phyloP scores from a whole-genome alignment of 1,140 invertebrate species.

The Drosophila sp. region DNA sequence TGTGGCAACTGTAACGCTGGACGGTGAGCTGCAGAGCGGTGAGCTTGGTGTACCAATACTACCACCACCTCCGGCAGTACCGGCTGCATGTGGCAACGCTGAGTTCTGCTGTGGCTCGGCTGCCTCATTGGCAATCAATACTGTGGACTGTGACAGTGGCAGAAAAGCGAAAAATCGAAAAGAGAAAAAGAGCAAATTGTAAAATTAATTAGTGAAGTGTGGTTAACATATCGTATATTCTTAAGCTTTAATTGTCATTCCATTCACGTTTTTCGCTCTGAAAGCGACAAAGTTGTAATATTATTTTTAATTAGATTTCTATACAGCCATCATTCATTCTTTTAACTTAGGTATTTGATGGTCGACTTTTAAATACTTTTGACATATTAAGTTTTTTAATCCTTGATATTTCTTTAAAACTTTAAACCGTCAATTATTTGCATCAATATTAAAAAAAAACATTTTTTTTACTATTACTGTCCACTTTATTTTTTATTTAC shows the following conservation, averaged over 20 bases:
- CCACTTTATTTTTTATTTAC: no score
- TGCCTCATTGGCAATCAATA: constrained; percentile 83
- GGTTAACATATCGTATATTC: neutral
- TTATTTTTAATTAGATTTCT: neutral
- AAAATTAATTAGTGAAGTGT: constrained; percentile 35
- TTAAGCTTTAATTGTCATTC: constrained; percentile 18
- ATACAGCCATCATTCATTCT: neutral
- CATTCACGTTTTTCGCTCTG: neutral
- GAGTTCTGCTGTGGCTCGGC: constrained; percentile 75
- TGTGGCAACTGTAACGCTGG: constrained; percentile 75
- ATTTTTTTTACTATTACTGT: no score
- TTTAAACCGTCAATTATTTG: no score
- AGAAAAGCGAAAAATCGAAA: constrained; percentile 9
- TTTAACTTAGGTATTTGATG: no score
- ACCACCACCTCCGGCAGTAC: constrained; percentile 44
- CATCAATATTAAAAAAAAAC: no score
- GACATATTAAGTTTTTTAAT: no score
- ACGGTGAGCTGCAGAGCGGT: constrained; percentile 73
- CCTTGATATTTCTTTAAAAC: no score
- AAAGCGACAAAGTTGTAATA: neutral
- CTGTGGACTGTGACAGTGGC: constrained; percentile 77
- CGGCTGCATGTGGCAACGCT: constrained; percentile 61
- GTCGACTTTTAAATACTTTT: no score
- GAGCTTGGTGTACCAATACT: constrained; percentile 55
- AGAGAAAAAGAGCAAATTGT: constrained; percentile 27